Base-by-base conservation (phyloP, 2,797 vertebrate genomes). In the Arctocebus calabarensis region DNA sequence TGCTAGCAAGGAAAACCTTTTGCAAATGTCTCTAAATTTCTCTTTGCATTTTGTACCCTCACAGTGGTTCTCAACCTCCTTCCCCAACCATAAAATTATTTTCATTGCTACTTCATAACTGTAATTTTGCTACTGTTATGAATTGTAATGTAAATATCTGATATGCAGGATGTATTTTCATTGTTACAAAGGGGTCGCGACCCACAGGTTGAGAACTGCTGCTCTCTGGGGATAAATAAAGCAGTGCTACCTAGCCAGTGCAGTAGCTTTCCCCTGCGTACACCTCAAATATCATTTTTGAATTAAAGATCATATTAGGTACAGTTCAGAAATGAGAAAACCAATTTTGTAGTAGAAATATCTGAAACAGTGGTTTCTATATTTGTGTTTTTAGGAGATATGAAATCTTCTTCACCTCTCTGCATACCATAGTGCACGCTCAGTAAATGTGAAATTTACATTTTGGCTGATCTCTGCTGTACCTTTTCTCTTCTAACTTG, bases 391-490 rank as follows among this genome's bases (percentile, higher is more conserved):
- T 84, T 75, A 79, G 52, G 27, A 93, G 4, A 14, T 23, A 4
- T 55, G 61, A 85, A 40, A 68, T 68, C n/a, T 10, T 84, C 48
- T n/a, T 88, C 66, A 93, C 40, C 48, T 85, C n/a, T 75, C 25
- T 68, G 66, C 27, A 43, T 61, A 40, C 45, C 25, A 11, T 48
- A 19, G 14, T 66, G 8, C 32, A 62, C 17, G 40, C 59, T 86
- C 62, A 94, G 17, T 87, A 73, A 90, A 52, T 92, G 66, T 55
- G 59, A 68, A 59, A 64, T 95, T 90, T 89, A 34, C 32, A 55
- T 68, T 85, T 91, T 20, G 8, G 0, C 71, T 75, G 90, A 32
- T 71, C 59, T 90, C 32, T 13, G 29, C n/a, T 79, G 14, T 87
- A 70, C 27, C 29, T 52, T 45, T 88, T 75, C 17, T 27, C 32